Percentiles rank a stretch among this genome's conserved stretches.
These are phyloP conservation scores for Tonatia bakeri DNA, from an alignment of 2,113 vertebrate species.

Conservation along the genomic window DNA sequence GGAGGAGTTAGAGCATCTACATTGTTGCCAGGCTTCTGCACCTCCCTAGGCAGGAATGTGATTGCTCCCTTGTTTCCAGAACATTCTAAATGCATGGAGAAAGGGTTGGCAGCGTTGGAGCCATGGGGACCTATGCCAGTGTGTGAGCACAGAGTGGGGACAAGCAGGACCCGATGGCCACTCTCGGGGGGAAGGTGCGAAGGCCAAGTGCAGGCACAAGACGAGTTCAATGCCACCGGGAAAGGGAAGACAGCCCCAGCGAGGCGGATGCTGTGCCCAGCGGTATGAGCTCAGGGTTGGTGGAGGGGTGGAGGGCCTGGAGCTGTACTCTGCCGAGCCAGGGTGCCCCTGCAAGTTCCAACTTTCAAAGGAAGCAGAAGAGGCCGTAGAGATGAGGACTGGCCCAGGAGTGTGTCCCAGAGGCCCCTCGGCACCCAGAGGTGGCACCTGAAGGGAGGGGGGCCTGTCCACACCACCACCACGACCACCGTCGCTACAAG, in stretches of 20 bases:
- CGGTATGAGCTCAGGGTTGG: not conserved
- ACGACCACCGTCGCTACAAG: too few relatives aligned
- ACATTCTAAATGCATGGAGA: not conserved
- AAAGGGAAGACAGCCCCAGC: rapidly evolving
- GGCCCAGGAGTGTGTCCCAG: rapidly evolving
- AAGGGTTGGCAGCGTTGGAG: not conserved
- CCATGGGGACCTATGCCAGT: rapidly evolving
- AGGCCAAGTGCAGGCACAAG: not conserved
- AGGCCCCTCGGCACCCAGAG: rapidly evolving
- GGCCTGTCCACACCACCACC: too few relatives aligned
- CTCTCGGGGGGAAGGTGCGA: rapidly evolving
- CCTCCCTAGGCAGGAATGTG: not conserved
- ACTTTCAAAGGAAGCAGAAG: not conserved
- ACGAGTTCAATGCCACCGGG: rapidly evolving
- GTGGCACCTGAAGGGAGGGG: not conserved
- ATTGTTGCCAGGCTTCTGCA: rapidly evolving
- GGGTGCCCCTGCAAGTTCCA: not conserved
- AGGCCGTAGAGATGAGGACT: rapidly evolving
- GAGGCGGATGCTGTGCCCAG: rapidly evolving
- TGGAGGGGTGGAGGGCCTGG: rapidly evolving
- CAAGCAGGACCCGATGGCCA: not conserved
- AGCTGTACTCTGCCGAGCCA: too few relatives aligned
- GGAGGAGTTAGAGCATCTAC: not conserved
- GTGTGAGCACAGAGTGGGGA: not conserved
- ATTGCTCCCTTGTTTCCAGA: not conserved